Base-by-base conservation (phyloP, 2,888 invertebrate species). In the Drepanosiphum platanoidis region DNA sequence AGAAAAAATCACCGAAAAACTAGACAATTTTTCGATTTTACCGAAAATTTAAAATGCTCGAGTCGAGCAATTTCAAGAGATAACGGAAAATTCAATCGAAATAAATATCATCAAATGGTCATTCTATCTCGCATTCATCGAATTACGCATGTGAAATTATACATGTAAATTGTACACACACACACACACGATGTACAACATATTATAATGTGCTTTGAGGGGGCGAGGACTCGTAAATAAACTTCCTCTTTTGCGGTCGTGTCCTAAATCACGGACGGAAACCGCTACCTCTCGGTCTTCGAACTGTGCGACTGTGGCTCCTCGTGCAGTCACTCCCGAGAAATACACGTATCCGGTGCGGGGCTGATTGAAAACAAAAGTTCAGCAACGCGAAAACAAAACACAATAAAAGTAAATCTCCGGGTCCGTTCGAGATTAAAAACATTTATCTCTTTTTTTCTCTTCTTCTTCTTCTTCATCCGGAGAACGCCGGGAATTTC, bases 311-410 rank as follows among this genome's bases (percentile, higher is more conserved):
- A 42, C 74, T 46, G 13, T 61, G 27, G 58, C 36, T 46, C 18
- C 71, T n/a, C 66, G 42, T 15, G 72, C n/a, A 30, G 27, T 75
- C 9, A 68, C 46, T 46, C 27, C 52, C 80, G 52, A 81, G 75
- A 46, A 75, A 75, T 68, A 75, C 82, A 36, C 30, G 72, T 34
- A 52, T 71, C 71, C 58, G 36, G 58, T 58, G 34, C 13, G 11
- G 42, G 3, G 83, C 83, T 84, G 83, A 84, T 84, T 84, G 83
- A 84, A 84, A 75, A 84, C 83, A 84, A 84, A 84, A 84, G 83
- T 84, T 84, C 75, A 46, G 68, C 36, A 27, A 75, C 75, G 64
- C 18, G 83, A 75, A 84, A 84, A 84, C 46, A 68, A 75, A 84
- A 84, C 68, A 84, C 22, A 75, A 74, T 32, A 52, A 84, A 46